Evolutionary conservation across 92 coral and sea anemone genomes (phyloP), one percentile per base, ranked within the genome.

Genomic region (Siderastrea siderea): DNA sequence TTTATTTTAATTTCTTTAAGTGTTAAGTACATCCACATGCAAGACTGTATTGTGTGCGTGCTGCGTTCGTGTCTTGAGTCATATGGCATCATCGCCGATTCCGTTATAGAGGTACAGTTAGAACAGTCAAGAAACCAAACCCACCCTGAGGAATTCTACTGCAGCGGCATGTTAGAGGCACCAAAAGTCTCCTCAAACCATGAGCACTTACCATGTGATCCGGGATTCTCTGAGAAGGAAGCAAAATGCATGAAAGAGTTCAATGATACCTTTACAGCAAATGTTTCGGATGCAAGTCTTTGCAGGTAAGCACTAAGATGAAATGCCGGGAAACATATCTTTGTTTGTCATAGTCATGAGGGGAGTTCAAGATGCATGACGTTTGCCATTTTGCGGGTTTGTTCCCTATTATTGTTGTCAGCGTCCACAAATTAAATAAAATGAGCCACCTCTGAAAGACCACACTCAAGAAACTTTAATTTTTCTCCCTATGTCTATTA

Each of bases 41-140:
- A 80, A 61, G 90, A 90, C n/a, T 90, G 93, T 43, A 79, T 90
- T 46, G 87, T 80, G 14, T 86, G 93, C 59, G 90, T 90, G 75
- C 85, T 90, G 26, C 90, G 91, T 47, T 86, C 91, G 16, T 90
- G 93, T 17, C 84, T 90, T 19, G 51, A 59, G 75, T 77, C 59
- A 51, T 59, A 86, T 74, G 87, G 87, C 6, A 58, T 73, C 73
- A 74, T 59, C 51, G 38, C 78, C 6, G 85, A 86, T 3, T n/a
- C 73, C 1, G 91, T 74, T 19, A 59, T 86, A 16, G 12, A 75
- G 49, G 15, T 76, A 10, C 87, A 82, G 59, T 53, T 86, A 57
- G 81, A 90, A 19, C 66, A 90, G 19, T 79, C 76, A 16, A 11
- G 58, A 49, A 86, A 81, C 66, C 85, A 44, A 61, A 90, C 87